Evolutionary conservation across 2,888 invertebrate species (phyloP), one percentile per base, ranked within the genome.

Genomic region (Gari tellinella): DNA sequence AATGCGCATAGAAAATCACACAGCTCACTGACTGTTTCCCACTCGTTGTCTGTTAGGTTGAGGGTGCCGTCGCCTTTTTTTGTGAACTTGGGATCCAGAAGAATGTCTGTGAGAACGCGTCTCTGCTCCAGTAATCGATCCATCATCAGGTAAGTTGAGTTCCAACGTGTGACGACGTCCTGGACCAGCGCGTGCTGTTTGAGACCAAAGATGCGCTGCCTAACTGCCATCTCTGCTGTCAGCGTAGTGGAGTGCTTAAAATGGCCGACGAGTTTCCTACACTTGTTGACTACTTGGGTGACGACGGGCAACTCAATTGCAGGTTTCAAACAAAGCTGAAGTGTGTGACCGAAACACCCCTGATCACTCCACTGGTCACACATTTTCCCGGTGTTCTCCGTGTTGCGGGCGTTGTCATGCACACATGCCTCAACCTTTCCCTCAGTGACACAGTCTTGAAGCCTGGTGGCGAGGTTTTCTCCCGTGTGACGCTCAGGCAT

Each of bases 231-330:
- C 21, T 58, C 61, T 2, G 64, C 67, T 10, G 58, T 64, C 2
- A 65, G 26, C 7, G 65, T 66, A 12, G 69, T 70, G 0, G 70
- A 75, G 37, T 70, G 65, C 25, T 70, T 70, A 19, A 73, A 68
- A 51, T 74, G 74, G 43, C 56, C 57, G 1, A 61, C 64, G 19
- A 64, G 38, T 17, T 73, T 72, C 5, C 72, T 31, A n/a, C 53
- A 52, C n/a, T 40, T 40, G n/a, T 38, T 15, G 8, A 55, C 31
- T 7, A 64, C 10, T 38, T 52, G 63, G 15, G 58, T 17, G 10
- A 67, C 55, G 1, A 25, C 3, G 8, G 51, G 56, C 3, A 61
- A 25, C 40, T 68, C 64, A 2, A 64, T 40, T 2, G 60, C 55
- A n/a, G 68, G 68, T 52, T 65, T 74, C 1, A 65, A 45, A 26